phyloP scores from a whole-genome alignment of 2,113 vertebrate genomes.

The Mystacornis crossleyi region DNA sequence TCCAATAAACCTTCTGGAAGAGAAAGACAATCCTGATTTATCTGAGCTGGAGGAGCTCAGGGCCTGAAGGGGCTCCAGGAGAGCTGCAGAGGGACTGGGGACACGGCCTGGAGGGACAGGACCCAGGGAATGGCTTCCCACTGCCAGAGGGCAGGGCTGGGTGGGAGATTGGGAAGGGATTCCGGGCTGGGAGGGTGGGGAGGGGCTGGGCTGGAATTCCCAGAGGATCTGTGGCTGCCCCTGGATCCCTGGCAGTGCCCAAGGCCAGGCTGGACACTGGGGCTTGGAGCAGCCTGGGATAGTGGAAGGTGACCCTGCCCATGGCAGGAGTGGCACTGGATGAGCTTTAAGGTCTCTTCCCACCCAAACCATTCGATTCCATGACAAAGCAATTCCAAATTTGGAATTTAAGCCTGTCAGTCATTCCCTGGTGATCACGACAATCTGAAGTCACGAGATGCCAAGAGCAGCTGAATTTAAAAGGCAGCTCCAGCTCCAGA shows the following conservation, averaged over 20 bases:
- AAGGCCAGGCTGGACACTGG: neutral
- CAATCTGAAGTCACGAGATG: neutral
- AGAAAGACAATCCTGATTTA: neutral
- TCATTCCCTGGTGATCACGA: neutral
- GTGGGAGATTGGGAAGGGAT: neutral
- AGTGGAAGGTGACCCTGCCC: neutral
- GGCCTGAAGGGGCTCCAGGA: neutral
- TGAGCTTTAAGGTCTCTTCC: neutral
- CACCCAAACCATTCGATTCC: neutral
- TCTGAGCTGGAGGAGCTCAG: neutral
- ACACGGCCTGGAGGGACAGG: neutral
- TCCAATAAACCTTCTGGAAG: neutral
- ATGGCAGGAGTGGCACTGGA: neutral
- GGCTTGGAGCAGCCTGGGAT: neutral
- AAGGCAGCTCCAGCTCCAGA: neutral
- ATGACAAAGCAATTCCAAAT: neutral
- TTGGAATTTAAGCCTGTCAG: neutral
- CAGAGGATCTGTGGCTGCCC: neutral
- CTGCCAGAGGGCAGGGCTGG: neutral
- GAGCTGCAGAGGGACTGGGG: neutral
- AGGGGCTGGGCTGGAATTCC: neutral
- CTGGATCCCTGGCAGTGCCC: accelerated
- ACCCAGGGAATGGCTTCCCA: neutral
- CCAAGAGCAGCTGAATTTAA: neutral
- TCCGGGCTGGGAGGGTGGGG: neutral